These are phyloP conservation scores for Sebastiscus albofasciatus DNA, from an alignment of 2,797 vertebrate genomes.

Conservation along the genomic window DNA sequence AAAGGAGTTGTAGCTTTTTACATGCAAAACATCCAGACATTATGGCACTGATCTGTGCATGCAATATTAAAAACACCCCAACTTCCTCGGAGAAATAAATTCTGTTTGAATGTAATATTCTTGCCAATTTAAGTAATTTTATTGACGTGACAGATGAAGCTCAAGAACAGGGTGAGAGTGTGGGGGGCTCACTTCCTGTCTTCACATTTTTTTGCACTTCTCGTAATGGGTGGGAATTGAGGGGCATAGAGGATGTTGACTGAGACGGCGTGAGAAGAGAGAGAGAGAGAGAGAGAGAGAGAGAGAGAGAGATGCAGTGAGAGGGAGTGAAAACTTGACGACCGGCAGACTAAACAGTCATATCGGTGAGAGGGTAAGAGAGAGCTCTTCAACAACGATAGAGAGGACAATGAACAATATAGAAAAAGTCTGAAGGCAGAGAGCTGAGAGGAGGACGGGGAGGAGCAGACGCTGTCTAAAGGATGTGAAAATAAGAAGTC, in stretches of 20 bases:
- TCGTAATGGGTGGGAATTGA: background rate
- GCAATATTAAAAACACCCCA: background rate
- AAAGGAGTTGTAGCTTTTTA: background rate
- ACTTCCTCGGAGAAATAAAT: background rate
- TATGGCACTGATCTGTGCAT: background rate
- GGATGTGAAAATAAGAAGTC: background rate
- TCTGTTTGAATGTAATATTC: background rate
- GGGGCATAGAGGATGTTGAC: background rate
- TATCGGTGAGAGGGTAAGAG: background rate
- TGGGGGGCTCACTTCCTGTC: constrained; percentile 52
- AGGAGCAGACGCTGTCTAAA: background rate
- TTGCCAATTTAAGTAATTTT: background rate
- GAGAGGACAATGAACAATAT: background rate
- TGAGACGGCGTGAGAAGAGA: background rate
- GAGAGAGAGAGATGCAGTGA: background rate
- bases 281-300: background rate
- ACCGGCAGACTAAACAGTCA: background rate
- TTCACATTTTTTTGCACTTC: constrained; percentile 7
- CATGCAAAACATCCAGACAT: background rate
- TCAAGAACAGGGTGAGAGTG: background rate
- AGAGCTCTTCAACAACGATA: background rate
- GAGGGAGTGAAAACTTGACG: background rate
- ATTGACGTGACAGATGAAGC: background rate
- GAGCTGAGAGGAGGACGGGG: background rate
- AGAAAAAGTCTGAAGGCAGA: background rate